Evolutionary conservation across 2,888 invertebrate genomes (phyloP).

Genomic region (Netelia fuscicornis): DNA sequence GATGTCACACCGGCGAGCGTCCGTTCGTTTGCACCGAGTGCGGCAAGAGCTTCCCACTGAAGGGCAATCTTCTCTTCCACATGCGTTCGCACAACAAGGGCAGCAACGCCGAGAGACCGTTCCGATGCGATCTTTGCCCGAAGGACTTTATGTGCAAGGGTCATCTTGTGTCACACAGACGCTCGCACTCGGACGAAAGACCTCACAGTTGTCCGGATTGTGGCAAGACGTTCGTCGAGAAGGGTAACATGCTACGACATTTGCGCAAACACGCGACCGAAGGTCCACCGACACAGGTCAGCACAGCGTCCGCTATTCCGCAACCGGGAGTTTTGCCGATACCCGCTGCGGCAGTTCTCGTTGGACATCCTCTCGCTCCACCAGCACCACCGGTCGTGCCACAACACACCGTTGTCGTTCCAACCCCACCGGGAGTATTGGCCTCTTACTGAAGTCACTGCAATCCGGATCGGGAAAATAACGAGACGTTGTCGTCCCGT

Average conservation of each 20-base stretch:
- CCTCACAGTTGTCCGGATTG: constrained; percentile 89
- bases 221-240: constrained; percentile 92
- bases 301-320: constrained; percentile 81
- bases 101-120: constrained; percentile 88
- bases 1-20: constrained; percentile 91
- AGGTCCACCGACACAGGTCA: constrained; percentile 83
- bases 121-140: constrained; percentile 93
- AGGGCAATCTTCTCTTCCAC: constrained; percentile 94
- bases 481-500: constrained; percentile 32
- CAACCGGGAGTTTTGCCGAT: constrained; percentile 82
- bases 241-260: constrained; percentile 92
- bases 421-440: constrained; percentile 86
- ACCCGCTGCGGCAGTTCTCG: constrained; percentile 80
- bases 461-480: constrained; percentile 28
- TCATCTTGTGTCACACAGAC: constrained; percentile 93
- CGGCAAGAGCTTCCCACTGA: constrained; percentile 94
- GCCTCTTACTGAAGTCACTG: constrained; percentile 84
- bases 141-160: constrained; percentile 96
- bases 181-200: constrained; percentile 90
- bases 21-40: constrained; percentile 94
- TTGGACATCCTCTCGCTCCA: constrained; percentile 82
- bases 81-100: constrained; percentile 94
- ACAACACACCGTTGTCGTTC: constrained; percentile 86
- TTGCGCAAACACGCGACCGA: constrained; percentile 89
- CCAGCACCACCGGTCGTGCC: constrained; percentile 82